These are phyloP conservation scores for Phyto melanocephala DNA, from an alignment of 2,888 invertebrate genomes.

Conservation along the genomic window DNA sequence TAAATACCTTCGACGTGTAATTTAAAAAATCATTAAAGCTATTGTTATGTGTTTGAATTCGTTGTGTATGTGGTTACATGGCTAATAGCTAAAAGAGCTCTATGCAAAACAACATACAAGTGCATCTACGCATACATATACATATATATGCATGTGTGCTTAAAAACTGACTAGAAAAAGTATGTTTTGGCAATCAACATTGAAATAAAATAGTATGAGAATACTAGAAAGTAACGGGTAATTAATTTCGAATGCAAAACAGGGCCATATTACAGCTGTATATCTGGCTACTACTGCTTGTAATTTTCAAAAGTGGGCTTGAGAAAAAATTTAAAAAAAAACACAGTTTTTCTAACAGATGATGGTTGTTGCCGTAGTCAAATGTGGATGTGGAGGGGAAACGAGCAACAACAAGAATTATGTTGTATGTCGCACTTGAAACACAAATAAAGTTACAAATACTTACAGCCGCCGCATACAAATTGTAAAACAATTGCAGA, in stretches of 20 bases:
- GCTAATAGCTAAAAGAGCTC: not conserved
- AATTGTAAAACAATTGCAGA: constrained; percentile 41
- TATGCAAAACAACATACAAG: not conserved
- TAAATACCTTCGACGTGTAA: too few relatives aligned
- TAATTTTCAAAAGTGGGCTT: constrained; percentile 43
- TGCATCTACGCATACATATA: not conserved
- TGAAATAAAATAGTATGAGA: constrained; percentile 47
- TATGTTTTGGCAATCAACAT: constrained; percentile 18
- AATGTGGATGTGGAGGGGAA: constrained; percentile 24
- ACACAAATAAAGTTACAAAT: constrained; percentile 64
- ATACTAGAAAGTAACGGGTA: constrained; percentile 52
- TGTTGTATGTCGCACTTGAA: constrained; percentile 59
- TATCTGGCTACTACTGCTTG: constrained; percentile 15
- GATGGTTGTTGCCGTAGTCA: constrained; percentile 32
- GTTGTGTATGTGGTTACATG: not conserved
- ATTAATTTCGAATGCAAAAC: constrained; percentile 59
- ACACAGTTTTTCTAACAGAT: not conserved
- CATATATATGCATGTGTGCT: not conserved
- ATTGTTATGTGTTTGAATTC: not conserved
- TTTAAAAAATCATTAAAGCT: too few relatives aligned
- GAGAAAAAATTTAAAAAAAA: constrained; percentile 34
- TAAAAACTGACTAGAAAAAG: not conserved
- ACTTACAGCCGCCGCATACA: constrained; percentile 32
- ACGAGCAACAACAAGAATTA: constrained; percentile 50
- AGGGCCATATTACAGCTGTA: constrained; percentile 29